Evolutionary conservation across 2,888 invertebrate species (phyloP).

Genomic region (Acrocyrtus sp.): DNA sequence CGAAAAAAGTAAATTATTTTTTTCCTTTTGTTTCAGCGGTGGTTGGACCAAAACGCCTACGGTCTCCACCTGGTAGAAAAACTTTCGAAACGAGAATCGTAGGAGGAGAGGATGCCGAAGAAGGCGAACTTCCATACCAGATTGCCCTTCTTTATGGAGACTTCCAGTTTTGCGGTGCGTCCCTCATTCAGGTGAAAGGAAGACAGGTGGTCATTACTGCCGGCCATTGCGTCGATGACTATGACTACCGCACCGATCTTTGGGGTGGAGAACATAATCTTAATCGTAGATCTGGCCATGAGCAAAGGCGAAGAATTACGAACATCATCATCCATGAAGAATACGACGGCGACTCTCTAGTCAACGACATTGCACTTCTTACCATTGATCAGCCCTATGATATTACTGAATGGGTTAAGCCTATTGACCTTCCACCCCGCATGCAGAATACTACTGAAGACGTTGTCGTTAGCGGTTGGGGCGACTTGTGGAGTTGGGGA

Average conservation of each 20-base stretch:
- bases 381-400: background rate
- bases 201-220: background rate
- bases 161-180: background rate
- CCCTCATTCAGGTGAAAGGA: background rate
- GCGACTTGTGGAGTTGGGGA: too few species aligned
- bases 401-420: background rate
- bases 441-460: background rate
- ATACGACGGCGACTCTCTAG: background rate
- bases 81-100: too few species aligned
- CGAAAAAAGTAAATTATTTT: too few species aligned
- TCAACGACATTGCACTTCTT: slow-evolving; percentile 2
- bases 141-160: background rate
- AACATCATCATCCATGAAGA: background rate
- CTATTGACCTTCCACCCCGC: background rate
- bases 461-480: background rate
- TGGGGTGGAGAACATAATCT: too few species aligned
- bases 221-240: background rate
- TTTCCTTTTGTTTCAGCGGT: too few species aligned
- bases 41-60: too few species aligned
- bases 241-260: too few species aligned
- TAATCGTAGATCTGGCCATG: too few species aligned
- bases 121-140: background rate
- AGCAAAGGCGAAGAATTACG: background rate
- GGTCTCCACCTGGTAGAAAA: too few species aligned
- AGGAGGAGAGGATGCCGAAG: background rate